Conservation (phyloP, 2,888 invertebrate genomes). For the Agrotis segetum region DNA sequence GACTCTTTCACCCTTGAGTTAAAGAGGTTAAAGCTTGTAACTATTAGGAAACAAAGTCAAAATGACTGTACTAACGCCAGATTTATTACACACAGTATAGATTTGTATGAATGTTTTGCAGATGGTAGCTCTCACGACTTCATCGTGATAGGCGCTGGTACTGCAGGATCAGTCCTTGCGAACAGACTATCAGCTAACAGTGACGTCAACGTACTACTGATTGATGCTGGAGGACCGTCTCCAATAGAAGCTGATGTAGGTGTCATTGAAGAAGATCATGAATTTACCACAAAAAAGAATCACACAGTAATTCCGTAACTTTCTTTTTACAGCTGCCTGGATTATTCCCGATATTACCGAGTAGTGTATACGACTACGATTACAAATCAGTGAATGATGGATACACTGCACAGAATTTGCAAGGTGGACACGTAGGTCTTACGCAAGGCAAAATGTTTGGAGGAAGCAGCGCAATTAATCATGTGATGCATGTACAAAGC, state of each 20-base stretch:
- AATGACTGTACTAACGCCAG: too few species aligned
- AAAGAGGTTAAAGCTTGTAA: too few species aligned
- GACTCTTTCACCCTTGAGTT: too few species aligned
- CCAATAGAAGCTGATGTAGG: constrained; percentile 28
- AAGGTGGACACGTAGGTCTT: constrained; percentile 17
- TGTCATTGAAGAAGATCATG: neutral
- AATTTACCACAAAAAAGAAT: neutral
- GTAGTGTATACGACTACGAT: constrained; percentile 37
- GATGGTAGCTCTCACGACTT: constrained; percentile 5
- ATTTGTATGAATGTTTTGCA: neutral
- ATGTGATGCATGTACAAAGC: constrained; percentile 26
- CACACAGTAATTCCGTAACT: neutral
- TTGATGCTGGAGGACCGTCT: constrained; percentile 24
- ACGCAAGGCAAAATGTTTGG: constrained; percentile 54
- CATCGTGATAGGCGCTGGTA: constrained; percentile 24
- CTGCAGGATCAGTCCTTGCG: constrained; percentile 24
- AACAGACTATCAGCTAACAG: constrained; percentile 17
- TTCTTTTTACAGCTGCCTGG: constrained; percentile 8
- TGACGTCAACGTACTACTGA: neutral
- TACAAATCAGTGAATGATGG: constrained; percentile 31
- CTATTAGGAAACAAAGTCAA: too few species aligned
- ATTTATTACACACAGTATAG: too few species aligned
- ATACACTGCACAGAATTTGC: constrained; percentile 28
- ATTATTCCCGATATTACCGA: constrained; percentile 17
- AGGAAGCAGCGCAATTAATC: constrained; percentile 43